Base-by-base conservation (phyloP, 2,113 vertebrate genomes). In the Daubentonia madagascariensis region DNA sequence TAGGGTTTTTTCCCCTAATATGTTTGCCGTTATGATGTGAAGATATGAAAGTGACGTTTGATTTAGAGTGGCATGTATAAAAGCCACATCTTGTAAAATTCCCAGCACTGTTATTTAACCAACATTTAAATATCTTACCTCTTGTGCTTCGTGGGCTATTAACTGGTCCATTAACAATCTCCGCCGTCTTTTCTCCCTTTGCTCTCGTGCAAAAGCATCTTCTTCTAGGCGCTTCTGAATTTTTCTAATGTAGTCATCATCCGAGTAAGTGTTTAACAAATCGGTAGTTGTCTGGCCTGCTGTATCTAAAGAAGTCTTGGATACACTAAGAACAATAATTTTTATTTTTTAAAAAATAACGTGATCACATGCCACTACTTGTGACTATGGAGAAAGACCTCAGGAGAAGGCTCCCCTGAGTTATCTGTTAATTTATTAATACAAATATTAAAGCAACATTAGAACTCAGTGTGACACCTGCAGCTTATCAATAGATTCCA, bases 151-250 rank as follows among this genome's bases (percentile, higher is more conserved):
- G 0, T 99, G 99, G 40, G 98, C 98, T 96, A 98, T 98, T 61
- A 99, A 96, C 79, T 99, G 99, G 61, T 99, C 99, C 98, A 99
- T 86, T 45, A 99, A 90, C 84, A 99, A 98, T 96, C 98, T 98
- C 88, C 98, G 96, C 0, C 99, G 97, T 80, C 99, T 99, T 97
- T 99, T 99, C 95, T 99, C 99, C 94, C 99, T 98, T 97, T 99
- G 99, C 35, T 99, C 99, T 11, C 99, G 98, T 18, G 99, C 98
- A 2, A 97, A 59, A 0, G 54, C 97, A 85, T 99, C 99, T 97
- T 99, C 99, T 94, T 99, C 98, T n/a, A 99, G 94, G 75, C 98
- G 99, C 97, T 99, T 99, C 80, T 99, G 98, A 97, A 99, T 99
- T 97, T 99, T 99, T 87, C 98, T 99, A 90, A 99, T 98, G 94